Conservation (phyloP, 2,888 invertebrate genomes). For the Acrobeloides nanus region DNA sequence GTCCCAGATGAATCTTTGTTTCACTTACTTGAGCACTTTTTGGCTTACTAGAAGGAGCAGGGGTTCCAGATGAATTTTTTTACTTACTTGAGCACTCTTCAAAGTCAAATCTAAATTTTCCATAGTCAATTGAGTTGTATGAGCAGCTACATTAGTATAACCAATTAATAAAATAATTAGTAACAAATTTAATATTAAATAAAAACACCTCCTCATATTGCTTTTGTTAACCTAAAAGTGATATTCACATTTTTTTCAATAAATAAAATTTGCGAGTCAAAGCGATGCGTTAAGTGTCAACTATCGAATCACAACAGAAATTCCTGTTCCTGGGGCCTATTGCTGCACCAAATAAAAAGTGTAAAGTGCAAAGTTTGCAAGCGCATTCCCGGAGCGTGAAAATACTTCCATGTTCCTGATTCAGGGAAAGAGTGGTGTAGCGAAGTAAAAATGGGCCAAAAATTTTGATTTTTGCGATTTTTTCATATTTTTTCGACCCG, state of each 20-base stretch:
- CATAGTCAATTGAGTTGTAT: constrained; percentile 36
- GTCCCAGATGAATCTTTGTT: constrained; percentile 2
- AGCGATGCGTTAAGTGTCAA: too few species aligned
- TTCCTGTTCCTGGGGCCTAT: too few species aligned
- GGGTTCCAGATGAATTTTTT: background rate
- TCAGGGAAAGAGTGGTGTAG: too few species aligned
- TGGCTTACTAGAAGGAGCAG: background rate
- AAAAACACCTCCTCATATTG: background rate
- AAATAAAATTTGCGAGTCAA: too few species aligned
- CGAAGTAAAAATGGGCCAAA: too few species aligned
- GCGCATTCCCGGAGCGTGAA: too few species aligned
- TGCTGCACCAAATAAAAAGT: too few species aligned
- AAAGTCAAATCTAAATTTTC: constrained; percentile 42
- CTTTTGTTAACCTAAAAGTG: background rate
- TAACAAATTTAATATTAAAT: background rate
- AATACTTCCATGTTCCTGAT: too few species aligned
- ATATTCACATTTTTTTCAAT: background rate
- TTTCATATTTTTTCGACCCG: too few species aligned
- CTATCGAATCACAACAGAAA: too few species aligned
- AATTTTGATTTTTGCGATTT: too few species aligned
- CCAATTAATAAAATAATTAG: background rate
- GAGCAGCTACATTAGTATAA: background rate
- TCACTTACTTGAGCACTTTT: background rate
- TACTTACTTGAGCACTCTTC: constrained; percentile 37
- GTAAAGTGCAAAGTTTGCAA: too few species aligned